Base-by-base conservation (phyloP, 2,113 vertebrate species). In the Caloenas nicobarica region DNA sequence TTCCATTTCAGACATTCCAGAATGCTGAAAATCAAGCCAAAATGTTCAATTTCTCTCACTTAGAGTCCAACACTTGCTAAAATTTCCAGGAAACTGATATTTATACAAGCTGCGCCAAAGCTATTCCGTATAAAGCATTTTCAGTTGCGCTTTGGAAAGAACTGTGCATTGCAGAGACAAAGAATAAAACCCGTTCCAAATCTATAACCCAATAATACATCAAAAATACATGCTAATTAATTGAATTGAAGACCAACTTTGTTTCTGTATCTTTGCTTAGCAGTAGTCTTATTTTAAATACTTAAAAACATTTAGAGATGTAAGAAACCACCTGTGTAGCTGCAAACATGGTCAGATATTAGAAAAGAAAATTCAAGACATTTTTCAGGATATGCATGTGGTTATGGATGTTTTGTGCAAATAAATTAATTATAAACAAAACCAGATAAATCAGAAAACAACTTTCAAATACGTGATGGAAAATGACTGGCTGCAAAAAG, bases 81-180 rank as follows among this genome's bases (percentile, higher is more conserved):
- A 74, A 91, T 83, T 92, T 96, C 94, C 95, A 93, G 72, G 93
- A 94, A 95, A 91, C 13, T 38, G 28, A 7, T 77, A 91, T 73
- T 95, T 95, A 50, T 48, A 44, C 16, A 13, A 68, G 31, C 44
- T 61, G 36, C 65, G 93, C 74, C 95, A 94, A 89, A 80, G 36
- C 10, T 48, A 3, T 69, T 76, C 84, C 36, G 58, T 28, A 54
- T 21, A 34, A 91, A 92, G 73, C 12, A 36, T 50, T 95, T 93
- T 84, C 94, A 81, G 2, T 4, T 51, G 44, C 40, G 36, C 38
- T 79, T 60, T 82, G 78, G 84, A 77, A 91, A 89, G 64, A 70
- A 50, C 13, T 22, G 9, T 21, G 38, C 9, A 5, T 60, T 46
- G 53, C 65, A 88, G 56, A 44, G 69, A 62, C 11, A 56, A 50